Conservation (phyloP, 2,113 vertebrate species). For the Sceloporus tristichus region DNA sequence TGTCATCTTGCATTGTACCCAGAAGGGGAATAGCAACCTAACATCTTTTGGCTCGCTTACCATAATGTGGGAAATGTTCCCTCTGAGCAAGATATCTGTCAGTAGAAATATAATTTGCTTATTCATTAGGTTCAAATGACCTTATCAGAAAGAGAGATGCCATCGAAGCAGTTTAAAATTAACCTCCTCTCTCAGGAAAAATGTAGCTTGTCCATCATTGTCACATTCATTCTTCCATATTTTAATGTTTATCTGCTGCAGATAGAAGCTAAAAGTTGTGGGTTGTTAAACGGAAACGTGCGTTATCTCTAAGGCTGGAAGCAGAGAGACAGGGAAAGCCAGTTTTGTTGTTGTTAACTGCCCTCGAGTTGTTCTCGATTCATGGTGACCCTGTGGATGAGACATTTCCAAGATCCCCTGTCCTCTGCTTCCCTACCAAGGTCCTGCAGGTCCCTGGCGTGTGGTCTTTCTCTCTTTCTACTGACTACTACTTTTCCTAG, state of each 20-base stretch:
- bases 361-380: no score
- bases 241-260: slow-evolving; percentile 52
- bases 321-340: no score
- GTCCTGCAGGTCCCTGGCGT: no score
- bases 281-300: no score
- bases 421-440: no score
- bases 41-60: slow-evolving; percentile 49
- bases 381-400: no score
- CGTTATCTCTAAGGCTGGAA: no score
- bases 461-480: no score
- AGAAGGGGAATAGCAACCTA: slow-evolving; percentile 34
- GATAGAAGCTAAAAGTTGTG: neutral
- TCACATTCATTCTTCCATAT: slow-evolving; percentile 46
- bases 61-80: slow-evolving; percentile 39
- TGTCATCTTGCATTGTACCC: slow-evolving; percentile 52
- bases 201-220: slow-evolving; percentile 27
- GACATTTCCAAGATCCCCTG: no score
- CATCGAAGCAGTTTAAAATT: slow-evolving; percentile 34
- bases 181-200: neutral
- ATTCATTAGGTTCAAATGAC: slow-evolving; percentile 59
- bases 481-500: no score
- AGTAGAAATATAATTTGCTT: slow-evolving; percentile 54
- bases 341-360: no score
- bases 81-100: slow-evolving; percentile 47
- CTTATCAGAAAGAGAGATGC: slow-evolving; percentile 55